Percentiles rank a stretch among this genome's conserved stretches.
Conservation (phyloP, 2,797 vertebrate species). For the Pipistrellus pipistrellus region DNA sequence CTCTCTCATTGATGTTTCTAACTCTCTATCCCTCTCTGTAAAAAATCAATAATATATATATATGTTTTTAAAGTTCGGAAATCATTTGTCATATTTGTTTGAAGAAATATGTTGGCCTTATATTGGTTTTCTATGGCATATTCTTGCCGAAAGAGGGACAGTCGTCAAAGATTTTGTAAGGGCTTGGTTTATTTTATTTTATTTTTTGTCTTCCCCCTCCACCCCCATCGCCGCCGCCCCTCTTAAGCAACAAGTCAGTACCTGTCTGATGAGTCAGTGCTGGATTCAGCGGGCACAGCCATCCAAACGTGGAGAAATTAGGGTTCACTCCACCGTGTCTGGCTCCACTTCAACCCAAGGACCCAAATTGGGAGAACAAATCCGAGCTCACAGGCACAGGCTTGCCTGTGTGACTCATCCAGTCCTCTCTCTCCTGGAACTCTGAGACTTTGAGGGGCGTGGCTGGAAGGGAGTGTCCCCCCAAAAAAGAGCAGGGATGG, state of each 20-base stretch:
- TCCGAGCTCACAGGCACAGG: neutral
- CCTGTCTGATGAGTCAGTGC: constrained; percentile 61
- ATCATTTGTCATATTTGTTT: neutral
- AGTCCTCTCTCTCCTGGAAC: constrained; percentile 24
- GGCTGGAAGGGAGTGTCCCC: neutral
- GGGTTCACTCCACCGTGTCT: constrained; percentile 1
- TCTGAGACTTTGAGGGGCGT: neutral
- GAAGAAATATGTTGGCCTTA: neutral
- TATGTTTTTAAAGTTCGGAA: neutral
- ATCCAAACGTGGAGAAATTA: constrained; percentile 18
- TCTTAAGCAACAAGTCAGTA: neutral
- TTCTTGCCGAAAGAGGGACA: neutral
- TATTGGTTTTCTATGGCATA: neutral
- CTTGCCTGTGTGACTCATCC: constrained; percentile 45
- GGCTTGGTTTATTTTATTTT: neutral
- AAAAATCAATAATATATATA: too few species aligned
- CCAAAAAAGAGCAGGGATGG: neutral
- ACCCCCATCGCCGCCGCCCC: too few species aligned
- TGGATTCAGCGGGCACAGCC: neutral
- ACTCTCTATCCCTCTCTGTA: too few species aligned
- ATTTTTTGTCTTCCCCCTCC: neutral
- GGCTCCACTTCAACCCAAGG: constrained; percentile 21
- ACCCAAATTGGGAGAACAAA: constrained; percentile 10
- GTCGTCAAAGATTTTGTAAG: neutral
- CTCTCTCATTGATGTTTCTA: too few species aligned